phyloP scores from a whole-genome alignment of 2,113 vertebrate species.

The Antidorcas marsupialis region DNA sequence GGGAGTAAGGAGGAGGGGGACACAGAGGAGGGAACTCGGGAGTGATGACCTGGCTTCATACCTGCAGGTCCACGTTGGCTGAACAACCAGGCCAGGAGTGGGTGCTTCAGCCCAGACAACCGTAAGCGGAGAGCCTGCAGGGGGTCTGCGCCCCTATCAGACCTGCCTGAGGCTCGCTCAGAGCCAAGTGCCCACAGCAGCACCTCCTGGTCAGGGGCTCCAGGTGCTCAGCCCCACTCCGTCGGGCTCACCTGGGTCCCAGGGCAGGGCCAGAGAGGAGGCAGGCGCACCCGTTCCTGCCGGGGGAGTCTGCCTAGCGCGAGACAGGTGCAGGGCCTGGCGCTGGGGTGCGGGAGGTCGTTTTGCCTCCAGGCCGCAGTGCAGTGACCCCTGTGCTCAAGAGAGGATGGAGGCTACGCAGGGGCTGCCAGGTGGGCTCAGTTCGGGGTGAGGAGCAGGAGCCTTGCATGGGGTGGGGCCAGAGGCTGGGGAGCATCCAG shows the following conservation, averaged over 20 bases:
- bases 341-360: not conserved
- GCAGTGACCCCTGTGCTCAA: not conserved
- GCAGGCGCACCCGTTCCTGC: not conserved
- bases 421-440: not conserved
- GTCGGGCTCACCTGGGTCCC: not conserved
- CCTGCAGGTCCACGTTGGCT: not conserved
- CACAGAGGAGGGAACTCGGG: no score
- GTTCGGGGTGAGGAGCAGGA: not conserved
- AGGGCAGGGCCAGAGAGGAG: not conserved
- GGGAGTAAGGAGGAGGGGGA: not conserved
- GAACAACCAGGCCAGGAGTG: not conserved
- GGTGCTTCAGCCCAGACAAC: not conserved
- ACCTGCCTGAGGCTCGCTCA: not conserved
- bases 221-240: no score
- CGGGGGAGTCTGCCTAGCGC: not conserved
- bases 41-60: accelerated
- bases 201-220: not conserved
- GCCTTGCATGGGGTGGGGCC: not conserved
- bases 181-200: not conserved
- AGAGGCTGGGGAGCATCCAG: not conserved
- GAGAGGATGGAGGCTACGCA: not conserved
- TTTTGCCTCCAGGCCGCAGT: not conserved
- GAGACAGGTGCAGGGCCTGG: not conserved
- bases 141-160: not conserved
- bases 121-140: accelerated